Base-by-base conservation (phyloP, 2,113 vertebrate species). In the Catharus minimus region DNA sequence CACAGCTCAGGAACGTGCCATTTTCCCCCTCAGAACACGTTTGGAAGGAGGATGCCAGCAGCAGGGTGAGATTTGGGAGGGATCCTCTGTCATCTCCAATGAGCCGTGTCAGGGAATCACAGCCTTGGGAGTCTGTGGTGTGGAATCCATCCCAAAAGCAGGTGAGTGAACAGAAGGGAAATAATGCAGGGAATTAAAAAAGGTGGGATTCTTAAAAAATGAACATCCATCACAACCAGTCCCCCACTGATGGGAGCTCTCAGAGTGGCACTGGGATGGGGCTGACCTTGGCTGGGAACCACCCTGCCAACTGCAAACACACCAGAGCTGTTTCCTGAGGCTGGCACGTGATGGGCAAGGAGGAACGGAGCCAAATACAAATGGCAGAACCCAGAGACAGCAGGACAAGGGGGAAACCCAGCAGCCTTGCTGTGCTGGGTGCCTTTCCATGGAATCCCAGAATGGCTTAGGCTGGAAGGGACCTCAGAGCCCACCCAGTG, bases 131-230 rank as follows among this genome's bases (percentile, higher is more conserved):
- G 47, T 1, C 57, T 26, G 19, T 4, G n/a, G 36, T 33, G 15
- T 5, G 61, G 55, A 82, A 68, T 67, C 75, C 50, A 66, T 7
- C 83, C 52, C 91, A 32, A 83, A 53, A 66, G 11, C 68, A 90
- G 79, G 62, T 39, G 58, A 72, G 28, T 22, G 33, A 89, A 82
- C n/a, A 78, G 85, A 82, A 87, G 66, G 50, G 62, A 87, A 64
- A 49, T 11, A 76, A 77, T 9, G 65, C 2, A 55, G 10, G n/a
- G 44, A 20, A 53, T 38, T 88, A 7, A 2, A 8, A 73, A 38
- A 53, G 64, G 76, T 50, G 72, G 32, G 32, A 10, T 86, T 57
- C 67, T 69, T 9, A 2, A 53, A 36, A 38, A 53, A 52, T 26
- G 10, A 83, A 38, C 60, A 33, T 19, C 23, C 22, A 58, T 53